Base-by-base conservation (phyloP, 2,113 vertebrate species). In the Agapornis roseicollis region DNA sequence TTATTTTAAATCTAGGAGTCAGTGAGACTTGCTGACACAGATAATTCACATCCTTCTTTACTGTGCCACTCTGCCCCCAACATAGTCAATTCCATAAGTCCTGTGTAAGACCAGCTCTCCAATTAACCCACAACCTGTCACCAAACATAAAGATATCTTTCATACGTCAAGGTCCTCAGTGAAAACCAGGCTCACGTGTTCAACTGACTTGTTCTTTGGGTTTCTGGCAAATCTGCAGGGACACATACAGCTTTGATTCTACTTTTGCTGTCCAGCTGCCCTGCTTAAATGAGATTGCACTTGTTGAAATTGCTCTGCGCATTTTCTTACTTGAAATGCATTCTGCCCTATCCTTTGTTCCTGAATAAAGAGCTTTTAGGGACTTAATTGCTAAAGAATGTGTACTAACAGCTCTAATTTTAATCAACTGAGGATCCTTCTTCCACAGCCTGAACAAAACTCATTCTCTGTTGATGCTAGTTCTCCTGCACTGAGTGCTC, bases 11-110 rank as follows among this genome's bases (percentile, higher is more conserved):
- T 13, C 25, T 23, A 46, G 7, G 7, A 53, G 7, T 24, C 29
- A 20, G 50, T 5, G 20, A 27, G 27, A 71, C 23, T 33, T 44
- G 41, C 56, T 39, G 37, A 49, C 23, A 47, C 19, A 35, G 22
- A 7, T 9, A 73, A 41, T 23, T 80, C 50, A 3, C 9, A 8
- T 10, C 25, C 27, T 42, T 12, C 47, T 66, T 23, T 13, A 27
- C 27, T 35, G 25, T 50, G 29, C 11, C 35, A 17, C 42, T 63
- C 68, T 46, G 35, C 3, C 17, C 18, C 22, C 22, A 53, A 6
- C 1, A 0, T 31, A n/a, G 25, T 10, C 27, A 41, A 4, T 19
- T 35, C n/a, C 41, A 10, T 14, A 46, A n/a, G 31, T 14, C 46
- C 60, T 27, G 37, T n/a, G 13, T 8, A 78, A 61, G n/a, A 46